These are phyloP conservation scores for Hymenochirus boettgeri DNA, from an alignment of 2,113 vertebrate genomes.

Conservation along the genomic window DNA sequence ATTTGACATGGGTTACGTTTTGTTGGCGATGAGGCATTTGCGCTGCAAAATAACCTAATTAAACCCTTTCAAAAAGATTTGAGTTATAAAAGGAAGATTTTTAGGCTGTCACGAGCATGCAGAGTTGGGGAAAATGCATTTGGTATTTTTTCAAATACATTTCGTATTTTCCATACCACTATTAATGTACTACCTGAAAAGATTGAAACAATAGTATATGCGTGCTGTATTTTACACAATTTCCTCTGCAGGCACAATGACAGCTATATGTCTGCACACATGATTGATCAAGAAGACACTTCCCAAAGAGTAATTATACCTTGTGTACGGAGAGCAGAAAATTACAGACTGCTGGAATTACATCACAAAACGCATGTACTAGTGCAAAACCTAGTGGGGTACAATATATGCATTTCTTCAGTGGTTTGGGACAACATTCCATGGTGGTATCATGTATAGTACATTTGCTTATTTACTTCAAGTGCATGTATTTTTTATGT, in stretches of 20 bases:
- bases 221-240: too few relatives aligned
- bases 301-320: not conserved
- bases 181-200: conserved; percentile 12
- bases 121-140: conserved; percentile 12
- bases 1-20: not conserved
- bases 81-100: not conserved
- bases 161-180: conserved; percentile 9
- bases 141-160: conserved; percentile 2
- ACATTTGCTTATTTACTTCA: too few relatives aligned
- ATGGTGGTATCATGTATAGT: too few relatives aligned
- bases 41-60: not conserved
- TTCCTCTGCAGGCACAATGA: not conserved
- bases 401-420: not conserved
- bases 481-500: too few relatives aligned
- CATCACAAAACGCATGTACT: not conserved
- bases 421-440: not conserved
- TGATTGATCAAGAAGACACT: conserved; percentile 6
- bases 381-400: not conserved
- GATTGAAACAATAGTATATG: conserved; percentile 4
- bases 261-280: not conserved
- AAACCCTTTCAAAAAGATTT: not conserved
- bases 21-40: conserved; percentile 7
- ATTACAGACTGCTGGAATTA: not conserved
- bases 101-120: conserved; percentile 4
- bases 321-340: conserved; percentile 1